These are phyloP conservation scores for Bucco capensis DNA, from an alignment of 2,113 vertebrate species.

Conservation along the genomic window DNA sequence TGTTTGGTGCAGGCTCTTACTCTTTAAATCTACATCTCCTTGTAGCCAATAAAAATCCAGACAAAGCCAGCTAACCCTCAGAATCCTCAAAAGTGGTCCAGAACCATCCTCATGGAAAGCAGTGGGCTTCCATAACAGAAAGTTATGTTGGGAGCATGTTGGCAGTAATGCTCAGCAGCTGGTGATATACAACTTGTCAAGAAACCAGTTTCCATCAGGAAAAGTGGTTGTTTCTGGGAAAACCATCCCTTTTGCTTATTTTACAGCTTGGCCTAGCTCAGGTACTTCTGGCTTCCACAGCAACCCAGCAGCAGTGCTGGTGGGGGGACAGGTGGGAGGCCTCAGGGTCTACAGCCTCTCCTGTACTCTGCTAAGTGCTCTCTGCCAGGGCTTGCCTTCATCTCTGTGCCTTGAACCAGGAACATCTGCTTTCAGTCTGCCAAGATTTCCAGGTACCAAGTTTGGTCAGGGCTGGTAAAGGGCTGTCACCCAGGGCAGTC, in stretches of 20 bases:
- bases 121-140: background rate
- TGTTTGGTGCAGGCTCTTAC: background rate
- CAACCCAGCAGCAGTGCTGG: background rate
- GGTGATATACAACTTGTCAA: background rate
- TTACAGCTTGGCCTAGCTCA: fast-evolving
- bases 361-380: background rate
- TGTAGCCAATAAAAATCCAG: background rate
- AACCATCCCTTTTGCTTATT: fast-evolving
- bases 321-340: background rate
- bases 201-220: background rate
- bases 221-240: background rate
- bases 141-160: background rate
- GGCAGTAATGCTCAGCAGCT: background rate
- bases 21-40: background rate
- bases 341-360: background rate
- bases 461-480: background rate
- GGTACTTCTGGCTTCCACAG: fast-evolving
- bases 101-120: background rate
- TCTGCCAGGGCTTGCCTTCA: fast-evolving
- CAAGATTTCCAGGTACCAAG: fast-evolving
- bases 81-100: background rate
- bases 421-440: background rate
- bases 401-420: fast-evolving
- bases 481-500: background rate
- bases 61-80: background rate